Base-by-base conservation (phyloP, 2,888 invertebrate species). In the Gymnocheta viridis region DNA sequence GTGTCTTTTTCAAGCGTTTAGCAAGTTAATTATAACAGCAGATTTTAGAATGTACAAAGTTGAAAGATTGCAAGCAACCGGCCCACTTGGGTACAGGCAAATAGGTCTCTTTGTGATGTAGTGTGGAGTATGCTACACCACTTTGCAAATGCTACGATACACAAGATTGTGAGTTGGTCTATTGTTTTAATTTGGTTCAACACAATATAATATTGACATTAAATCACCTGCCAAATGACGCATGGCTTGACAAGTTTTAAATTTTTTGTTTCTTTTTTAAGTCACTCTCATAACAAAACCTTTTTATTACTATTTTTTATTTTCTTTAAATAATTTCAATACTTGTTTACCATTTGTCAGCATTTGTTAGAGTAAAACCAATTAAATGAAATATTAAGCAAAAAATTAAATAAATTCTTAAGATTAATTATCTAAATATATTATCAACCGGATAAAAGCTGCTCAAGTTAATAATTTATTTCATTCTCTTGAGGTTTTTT, bases 401-500 rank as follows among this genome's bases (percentile, higher is more conserved):
- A 17, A 22, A 10, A 49, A 32, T 24, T 29, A 44, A 38, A 32
- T 3, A 0, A n/a, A 2, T 22, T 22, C 17, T 72, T 10, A 80
- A 66, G 24, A 67, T 78, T 51, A 69, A 66, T 78, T 78, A 82
- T 73, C 56, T 66, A n/a, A 66, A 64, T 49, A 44, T 38, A 60
- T 67, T 72, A 51, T 73, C 60, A 78, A 69, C 72, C 82, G 77
- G 82, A 82, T 78, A 73, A 73, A 35, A 19, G 7, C 49, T 9
- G 29, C 22, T 62, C 12, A 27, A 51, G 44, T 78, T 22, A 64
- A 35, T 5, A 44, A 64, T 78, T 62, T 62, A 56, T 76, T 22
- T 66, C 24, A 62, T 49, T n/a, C 44, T 35, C 19, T 27, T 49
- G 22, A 2, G 24, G n/a, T 27, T n/a, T 24, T 12, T 24, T 12